phyloP scores from a whole-genome alignment of 2,797 vertebrate species.

The Eremophila alpestris region DNA sequence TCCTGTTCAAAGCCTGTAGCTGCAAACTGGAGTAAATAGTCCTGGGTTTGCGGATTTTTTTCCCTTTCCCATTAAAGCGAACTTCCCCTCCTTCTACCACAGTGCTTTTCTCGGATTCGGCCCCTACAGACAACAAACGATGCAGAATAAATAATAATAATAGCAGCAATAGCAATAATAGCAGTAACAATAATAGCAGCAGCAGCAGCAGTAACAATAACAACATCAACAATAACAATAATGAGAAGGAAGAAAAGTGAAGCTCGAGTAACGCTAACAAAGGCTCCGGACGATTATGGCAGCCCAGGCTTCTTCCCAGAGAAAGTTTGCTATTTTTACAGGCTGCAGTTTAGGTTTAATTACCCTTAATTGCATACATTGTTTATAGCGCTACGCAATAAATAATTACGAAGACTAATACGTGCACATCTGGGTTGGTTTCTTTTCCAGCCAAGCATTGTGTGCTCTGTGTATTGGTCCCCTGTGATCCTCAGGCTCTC shows the following conservation, averaged over 20 bases:
- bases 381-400: constrained; percentile 99
- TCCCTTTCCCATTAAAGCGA: constrained; percentile 97
- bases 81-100: constrained; percentile 98
- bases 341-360: constrained; percentile 98
- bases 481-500: constrained; percentile 69
- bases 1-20: constrained; percentile 93
- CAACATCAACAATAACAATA: constrained; percentile 31
- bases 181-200: neutral
- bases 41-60: constrained; percentile 97
- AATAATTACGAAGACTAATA: constrained; percentile 99
- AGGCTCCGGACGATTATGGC: constrained; percentile 72
- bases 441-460: constrained; percentile 79
- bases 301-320: constrained; percentile 74
- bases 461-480: constrained; percentile 69
- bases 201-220: constrained; percentile 18
- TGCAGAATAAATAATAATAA: constrained; percentile 59
- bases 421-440: constrained; percentile 88
- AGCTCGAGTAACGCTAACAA: constrained; percentile 63
- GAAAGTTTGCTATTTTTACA: constrained; percentile 89
- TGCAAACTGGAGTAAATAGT: constrained; percentile 99
- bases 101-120: constrained; percentile 95
- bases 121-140: constrained; percentile 72
- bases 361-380: constrained; percentile 99
- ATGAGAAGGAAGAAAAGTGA: constrained; percentile 42
- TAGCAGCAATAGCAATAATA: neutral